Evolutionary conservation across 35 echinoderm and acorn worm species (phyloP).

Genomic region (Holothuria glaberrima): DNA sequence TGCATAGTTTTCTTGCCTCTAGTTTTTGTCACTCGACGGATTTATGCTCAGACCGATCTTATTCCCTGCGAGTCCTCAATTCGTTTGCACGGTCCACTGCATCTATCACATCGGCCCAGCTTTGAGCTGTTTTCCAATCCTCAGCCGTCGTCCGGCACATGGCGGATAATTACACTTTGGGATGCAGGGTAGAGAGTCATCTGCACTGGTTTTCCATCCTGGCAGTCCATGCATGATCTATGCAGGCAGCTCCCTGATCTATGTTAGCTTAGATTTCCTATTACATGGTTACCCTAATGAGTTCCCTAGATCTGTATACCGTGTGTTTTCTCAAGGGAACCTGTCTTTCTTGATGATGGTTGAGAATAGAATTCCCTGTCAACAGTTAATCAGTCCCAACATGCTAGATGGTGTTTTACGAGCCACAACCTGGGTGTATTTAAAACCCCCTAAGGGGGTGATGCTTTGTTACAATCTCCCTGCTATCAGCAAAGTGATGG

Average conservation of each 20-base stretch:
- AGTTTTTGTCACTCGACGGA: slow-evolving; percentile 54
- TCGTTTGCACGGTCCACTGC: slow-evolving; percentile 63
- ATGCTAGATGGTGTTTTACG: slow-evolving; percentile 41
- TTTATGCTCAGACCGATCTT: slow-evolving; percentile 43
- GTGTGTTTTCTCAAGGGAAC: slow-evolving; percentile 43
- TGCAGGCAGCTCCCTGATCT: too few species aligned
- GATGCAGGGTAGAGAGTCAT: slow-evolving; percentile 20
- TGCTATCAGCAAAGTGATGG: neutral
- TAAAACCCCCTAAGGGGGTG: neutral
- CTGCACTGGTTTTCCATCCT: neutral
- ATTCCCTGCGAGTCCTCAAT: slow-evolving; percentile 45
- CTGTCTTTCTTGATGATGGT: neutral
- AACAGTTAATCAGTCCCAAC: slow-evolving; percentile 39
- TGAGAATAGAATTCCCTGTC: slow-evolving; percentile 37
- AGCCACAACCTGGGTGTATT: slow-evolving; percentile 40
- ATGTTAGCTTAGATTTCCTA: slow-evolving; percentile 32
- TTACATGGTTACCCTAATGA: slow-evolving; percentile 48
- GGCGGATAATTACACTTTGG: slow-evolving; percentile 40
- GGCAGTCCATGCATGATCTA: neutral
- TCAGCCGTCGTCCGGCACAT: slow-evolving; percentile 22
- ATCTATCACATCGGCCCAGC: slow-evolving; percentile 58
- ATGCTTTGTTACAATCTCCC: neutral
- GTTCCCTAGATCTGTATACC: slow-evolving; percentile 35
- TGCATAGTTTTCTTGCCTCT: slow-evolving; percentile 13
- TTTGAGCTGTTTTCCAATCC: slow-evolving; percentile 51